Evolutionary conservation across 1,140 invertebrate species (phyloP), one percentile per base, ranked within the genome.

Genomic region (Drosophila punjabiensis): DNA sequence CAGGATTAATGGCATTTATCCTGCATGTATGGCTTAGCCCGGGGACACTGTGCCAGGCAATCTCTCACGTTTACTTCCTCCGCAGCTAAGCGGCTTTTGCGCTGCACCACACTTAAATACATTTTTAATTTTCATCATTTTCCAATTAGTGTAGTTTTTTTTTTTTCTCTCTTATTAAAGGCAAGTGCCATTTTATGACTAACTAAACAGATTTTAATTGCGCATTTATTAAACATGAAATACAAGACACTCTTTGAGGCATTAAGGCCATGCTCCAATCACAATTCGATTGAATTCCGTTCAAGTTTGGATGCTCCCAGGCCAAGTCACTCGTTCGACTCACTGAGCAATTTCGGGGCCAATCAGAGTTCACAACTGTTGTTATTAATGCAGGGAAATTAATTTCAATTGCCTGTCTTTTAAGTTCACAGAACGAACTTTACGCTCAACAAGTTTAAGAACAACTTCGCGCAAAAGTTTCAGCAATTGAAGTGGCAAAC

Each of bases 91-190:
- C 76, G 52, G 76, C 37, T 79, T 78, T 63, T 45, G 58, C 64
- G 65, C 76, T 79, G 65, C 59, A 77, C 50, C 50, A 33, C 58
- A 63, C 45, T 63, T 79, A 79, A 78, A 79, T 63, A 24, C 65
- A 70, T 63, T 79, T 78, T 78, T 70, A 63, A 78, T 78, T 62
- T 39, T 58, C 58, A 70, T 78, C 28, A 53, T 62, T 79, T 70
- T 78, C 13, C 75, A 78, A 79, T 79, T 77, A 77, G 9, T 35
- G 20, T 16, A 3, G 43, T 50, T 41, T 73, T 53, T 35, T 41
- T 64, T 32, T n/a, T n/a, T n/a, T n/a, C n/a, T 37, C n/a, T 1
- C 24, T 24, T 30, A 28, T 74, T 48, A 69, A 56, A n/a, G 41
- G 24, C 14, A 16, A 24, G 32, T 11, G 35, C 28, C 52, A 41